Evolutionary conservation across 2,797 vertebrate genomes (phyloP).

Genomic region (Propithecus deckenii): DNA sequence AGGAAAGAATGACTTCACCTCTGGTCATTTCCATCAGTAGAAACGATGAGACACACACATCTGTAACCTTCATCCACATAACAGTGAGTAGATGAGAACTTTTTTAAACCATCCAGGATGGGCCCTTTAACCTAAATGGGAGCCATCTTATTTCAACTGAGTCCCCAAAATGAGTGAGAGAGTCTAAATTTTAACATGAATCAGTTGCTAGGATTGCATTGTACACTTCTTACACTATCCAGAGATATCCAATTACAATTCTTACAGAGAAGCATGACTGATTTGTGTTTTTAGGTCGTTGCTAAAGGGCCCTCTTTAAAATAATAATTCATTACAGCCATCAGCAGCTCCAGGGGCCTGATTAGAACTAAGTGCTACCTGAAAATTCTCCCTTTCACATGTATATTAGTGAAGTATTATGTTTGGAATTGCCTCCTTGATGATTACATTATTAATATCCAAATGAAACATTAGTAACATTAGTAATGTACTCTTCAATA

Average conservation of each 20-base stretch:
- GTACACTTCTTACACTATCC: constrained; percentile 43
- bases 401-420: neutral
- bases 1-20: neutral
- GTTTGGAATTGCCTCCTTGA: constrained; percentile 34
- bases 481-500: constrained; percentile 56
- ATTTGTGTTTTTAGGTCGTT: constrained; percentile 59
- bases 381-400: constrained; percentile 40
- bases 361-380: constrained; percentile 37
- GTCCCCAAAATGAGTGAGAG: neutral
- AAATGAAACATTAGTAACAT: constrained; percentile 46
- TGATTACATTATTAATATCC: neutral
- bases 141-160: neutral
- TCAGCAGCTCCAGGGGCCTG: neutral
- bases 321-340: constrained; percentile 43
- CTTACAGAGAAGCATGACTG: neutral
- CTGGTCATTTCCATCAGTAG: neutral
- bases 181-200: constrained; percentile 23
- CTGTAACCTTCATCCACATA: neutral
- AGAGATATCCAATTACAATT: constrained; percentile 23
- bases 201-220: constrained; percentile 33
- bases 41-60: neutral
- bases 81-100: neutral
- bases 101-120: neutral
- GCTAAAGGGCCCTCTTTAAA: constrained; percentile 62
- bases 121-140: neutral